Evolutionary conservation across 1,140 invertebrate species (phyloP).

Genomic region (Zaprionus africanus): DNA sequence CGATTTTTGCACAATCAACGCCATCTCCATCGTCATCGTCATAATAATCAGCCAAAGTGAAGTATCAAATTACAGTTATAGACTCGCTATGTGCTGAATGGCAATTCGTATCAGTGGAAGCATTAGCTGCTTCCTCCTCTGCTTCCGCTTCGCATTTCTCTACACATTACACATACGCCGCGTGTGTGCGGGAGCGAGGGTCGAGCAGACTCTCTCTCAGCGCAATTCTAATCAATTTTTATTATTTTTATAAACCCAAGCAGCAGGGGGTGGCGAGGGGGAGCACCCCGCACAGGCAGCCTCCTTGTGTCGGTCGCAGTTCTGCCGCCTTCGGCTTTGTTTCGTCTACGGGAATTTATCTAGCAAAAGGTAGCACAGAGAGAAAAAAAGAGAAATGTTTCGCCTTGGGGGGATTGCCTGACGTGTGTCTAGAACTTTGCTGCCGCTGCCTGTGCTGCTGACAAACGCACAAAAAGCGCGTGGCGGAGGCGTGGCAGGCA

Average conservation of each 20-base stretch:
- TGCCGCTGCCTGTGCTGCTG: conserved; percentile 57
- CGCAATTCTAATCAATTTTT: conserved; percentile 84
- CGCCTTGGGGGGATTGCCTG: conserved; percentile 70
- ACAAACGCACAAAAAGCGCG: conserved; percentile 70
- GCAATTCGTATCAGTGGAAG: conserved; percentile 64
- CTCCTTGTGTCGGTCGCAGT: conserved; percentile 16
- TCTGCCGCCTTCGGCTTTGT: conserved; percentile 61
- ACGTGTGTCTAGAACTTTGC: conserved; percentile 39
- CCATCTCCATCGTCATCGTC: conserved; percentile 72
- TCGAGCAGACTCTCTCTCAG: conserved; percentile 26
- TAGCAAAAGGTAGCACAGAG: conserved; percentile 58
- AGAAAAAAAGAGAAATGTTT: conserved; percentile 61
- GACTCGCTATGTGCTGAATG: conserved; percentile 45
- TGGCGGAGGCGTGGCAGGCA: conserved; percentile 2
- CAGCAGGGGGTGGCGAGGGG: conserved; percentile 25
- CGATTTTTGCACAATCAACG: conserved; percentile 82
- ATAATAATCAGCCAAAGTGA: conserved; percentile 81
- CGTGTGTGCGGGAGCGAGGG: conserved; percentile 4
- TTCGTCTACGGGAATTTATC: conserved; percentile 71
- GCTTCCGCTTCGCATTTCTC: neutral
- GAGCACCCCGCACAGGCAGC: neutral
- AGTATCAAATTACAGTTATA: conserved; percentile 76
- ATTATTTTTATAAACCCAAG: conserved; percentile 83
- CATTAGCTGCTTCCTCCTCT: conserved; percentile 36
- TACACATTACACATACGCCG: conserved; percentile 60